Conservation (phyloP, 2,797 vertebrate genomes). For the Danio kyathit region DNA sequence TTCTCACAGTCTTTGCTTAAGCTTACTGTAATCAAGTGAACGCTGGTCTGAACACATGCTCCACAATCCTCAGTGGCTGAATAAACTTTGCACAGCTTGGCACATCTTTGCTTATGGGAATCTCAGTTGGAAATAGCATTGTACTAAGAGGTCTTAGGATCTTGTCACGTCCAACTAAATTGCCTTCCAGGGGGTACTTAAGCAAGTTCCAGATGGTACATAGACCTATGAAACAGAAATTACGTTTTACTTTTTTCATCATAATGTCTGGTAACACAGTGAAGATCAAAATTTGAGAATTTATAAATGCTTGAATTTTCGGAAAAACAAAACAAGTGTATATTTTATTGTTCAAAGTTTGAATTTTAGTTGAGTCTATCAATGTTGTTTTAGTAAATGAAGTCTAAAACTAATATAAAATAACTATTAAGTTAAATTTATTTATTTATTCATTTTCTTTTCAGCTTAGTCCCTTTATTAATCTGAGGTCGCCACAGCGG, state of each 20-base stretch:
- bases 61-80: conserved; percentile 26
- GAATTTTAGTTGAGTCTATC: no score
- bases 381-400: no score
- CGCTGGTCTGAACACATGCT: conserved; percentile 41
- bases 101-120: conserved; percentile 44
- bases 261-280: background rate
- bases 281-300: no score
- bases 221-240: background rate
- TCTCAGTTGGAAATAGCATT: background rate
- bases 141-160: conserved; percentile 9
- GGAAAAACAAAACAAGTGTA: no score
- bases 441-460: no score
- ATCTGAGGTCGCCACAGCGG: no score
- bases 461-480: no score
- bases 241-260: background rate
- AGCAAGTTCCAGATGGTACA: background rate
- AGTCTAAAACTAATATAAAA: no score
- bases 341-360: no score
- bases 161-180: conserved; percentile 19
- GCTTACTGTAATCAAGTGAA: conserved; percentile 49
- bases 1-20: conserved; percentile 43
- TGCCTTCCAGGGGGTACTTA: background rate
- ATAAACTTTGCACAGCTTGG: conserved; percentile 43
- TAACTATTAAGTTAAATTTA: no score
- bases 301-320: no score